These are phyloP conservation scores for Chymomyza procnemis DNA, from an alignment of 2,888 invertebrate genomes.

Conservation along the genomic window DNA sequence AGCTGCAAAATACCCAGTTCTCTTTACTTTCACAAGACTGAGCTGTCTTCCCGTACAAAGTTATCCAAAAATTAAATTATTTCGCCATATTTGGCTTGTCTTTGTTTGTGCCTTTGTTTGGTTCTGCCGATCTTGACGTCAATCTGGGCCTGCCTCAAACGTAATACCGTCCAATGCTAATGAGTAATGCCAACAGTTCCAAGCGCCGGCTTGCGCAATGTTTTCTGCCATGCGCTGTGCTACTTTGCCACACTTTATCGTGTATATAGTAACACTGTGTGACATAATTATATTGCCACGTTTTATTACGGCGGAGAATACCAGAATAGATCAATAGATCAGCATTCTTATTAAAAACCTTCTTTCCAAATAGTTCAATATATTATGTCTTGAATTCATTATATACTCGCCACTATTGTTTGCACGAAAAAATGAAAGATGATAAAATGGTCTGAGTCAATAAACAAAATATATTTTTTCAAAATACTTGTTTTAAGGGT, in stretches of 20 bases:
- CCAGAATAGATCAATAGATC: too few species aligned
- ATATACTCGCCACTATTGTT: too few species aligned
- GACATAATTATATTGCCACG: too few species aligned
- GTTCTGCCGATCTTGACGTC: constrained; percentile 24
- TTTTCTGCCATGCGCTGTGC: not conserved
- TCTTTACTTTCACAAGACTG: constrained; percentile 17
- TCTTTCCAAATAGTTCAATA: too few species aligned
- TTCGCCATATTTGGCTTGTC: constrained; percentile 34
- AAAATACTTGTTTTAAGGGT: too few species aligned
- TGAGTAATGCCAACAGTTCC: constrained; percentile 41
- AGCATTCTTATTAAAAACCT: too few species aligned
- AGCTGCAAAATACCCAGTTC: constrained; percentile 6
- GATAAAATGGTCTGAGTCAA: too few species aligned
- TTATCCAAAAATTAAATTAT: constrained; percentile 21
- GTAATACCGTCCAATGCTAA: constrained; percentile 36
- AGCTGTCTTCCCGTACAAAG: not conserved
- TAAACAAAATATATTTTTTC: too few species aligned
- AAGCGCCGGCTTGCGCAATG: constrained; percentile 36
- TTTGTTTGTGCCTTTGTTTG: constrained; percentile 15
- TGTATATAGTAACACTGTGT: constrained; percentile 21
- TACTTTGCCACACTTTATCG: constrained; percentile 7
- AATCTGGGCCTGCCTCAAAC: constrained; percentile 50
- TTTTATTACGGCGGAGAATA: too few species aligned
- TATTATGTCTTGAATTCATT: too few species aligned
- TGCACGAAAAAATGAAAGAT: too few species aligned